phyloP scores from a whole-genome alignment of 2,888 invertebrate genomes.

The Plebejus melissa region DNA sequence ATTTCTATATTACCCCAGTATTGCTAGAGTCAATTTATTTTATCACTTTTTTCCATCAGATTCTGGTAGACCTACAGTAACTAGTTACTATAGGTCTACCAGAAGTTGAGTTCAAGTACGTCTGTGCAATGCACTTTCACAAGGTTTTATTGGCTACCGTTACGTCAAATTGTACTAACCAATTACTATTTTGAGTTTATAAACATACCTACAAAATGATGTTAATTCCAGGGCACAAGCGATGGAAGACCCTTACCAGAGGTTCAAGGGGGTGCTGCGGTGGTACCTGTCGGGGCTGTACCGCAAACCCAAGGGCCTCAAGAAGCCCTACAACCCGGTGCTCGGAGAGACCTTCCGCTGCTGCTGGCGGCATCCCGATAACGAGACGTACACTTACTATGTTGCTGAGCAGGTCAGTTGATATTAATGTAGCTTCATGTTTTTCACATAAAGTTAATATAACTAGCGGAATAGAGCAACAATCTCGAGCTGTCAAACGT shows the following conservation, averaged over 20 bases:
- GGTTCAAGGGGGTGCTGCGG: constrained; percentile 92
- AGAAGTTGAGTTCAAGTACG: no score
- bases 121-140: no score
- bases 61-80: no score
- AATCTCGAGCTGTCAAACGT: no score
- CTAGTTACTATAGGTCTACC: no score
- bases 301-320: constrained; percentile 95
- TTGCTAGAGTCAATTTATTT: no score
- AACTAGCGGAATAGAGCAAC: no score
- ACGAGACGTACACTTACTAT: constrained; percentile 92
- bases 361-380: constrained; percentile 89
- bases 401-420: constrained; percentile 90
- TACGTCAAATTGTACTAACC: neutral
- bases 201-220: neutral
- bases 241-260: constrained; percentile 91
- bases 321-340: constrained; percentile 97
- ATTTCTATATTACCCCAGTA: no score
- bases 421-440: no score
- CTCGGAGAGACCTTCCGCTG: constrained; percentile 95
- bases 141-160: no score
- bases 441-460: no score
- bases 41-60: no score
- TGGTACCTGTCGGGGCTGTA: constrained; percentile 96
- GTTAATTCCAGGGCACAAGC: constrained; percentile 83
- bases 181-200: neutral